phyloP scores from a whole-genome alignment of 2,797 vertebrate genomes.

The Chrosomus eos region DNA sequence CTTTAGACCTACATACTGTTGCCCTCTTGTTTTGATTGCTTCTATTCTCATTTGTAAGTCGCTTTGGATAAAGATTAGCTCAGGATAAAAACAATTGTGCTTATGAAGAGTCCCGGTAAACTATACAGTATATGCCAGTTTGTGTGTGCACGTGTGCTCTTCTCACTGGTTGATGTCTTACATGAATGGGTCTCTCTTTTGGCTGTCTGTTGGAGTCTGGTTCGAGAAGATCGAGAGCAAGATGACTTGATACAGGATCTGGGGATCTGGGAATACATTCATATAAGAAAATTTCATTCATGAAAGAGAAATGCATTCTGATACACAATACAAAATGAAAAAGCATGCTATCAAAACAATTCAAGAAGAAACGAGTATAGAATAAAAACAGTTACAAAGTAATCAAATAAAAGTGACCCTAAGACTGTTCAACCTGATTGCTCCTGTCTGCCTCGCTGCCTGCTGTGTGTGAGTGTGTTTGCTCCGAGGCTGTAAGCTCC shows the following conservation, averaged over 20 bases:
- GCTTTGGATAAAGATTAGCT: no score
- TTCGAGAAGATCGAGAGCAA: slow-evolving; percentile 61
- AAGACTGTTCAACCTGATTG: no score
- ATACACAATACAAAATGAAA: background rate
- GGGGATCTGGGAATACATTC: slow-evolving; percentile 31
- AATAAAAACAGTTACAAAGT: background rate
- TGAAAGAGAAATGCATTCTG: background rate
- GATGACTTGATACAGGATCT: slow-evolving; percentile 74
- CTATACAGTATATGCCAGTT: background rate
- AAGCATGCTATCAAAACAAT: background rate
- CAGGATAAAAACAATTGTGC: no score
- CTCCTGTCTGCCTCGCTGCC: no score
- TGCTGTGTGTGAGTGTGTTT: no score
- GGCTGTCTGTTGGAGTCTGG: slow-evolving; percentile 68
- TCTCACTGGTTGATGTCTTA: slow-evolving; percentile 79
- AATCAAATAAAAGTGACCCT: background rate
- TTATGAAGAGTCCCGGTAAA: background rate
- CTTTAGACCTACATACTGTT: no score
- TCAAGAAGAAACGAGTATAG: background rate
- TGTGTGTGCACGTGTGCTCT: slow-evolving; percentile 30
- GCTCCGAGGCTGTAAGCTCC: no score
- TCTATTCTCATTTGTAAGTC: no score
- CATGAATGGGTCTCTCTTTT: slow-evolving; percentile 69
- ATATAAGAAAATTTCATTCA: background rate
- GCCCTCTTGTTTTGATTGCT: no score